Conservation (phyloP, 2,797 vertebrate species). For the Onychomys torridus region DNA sequence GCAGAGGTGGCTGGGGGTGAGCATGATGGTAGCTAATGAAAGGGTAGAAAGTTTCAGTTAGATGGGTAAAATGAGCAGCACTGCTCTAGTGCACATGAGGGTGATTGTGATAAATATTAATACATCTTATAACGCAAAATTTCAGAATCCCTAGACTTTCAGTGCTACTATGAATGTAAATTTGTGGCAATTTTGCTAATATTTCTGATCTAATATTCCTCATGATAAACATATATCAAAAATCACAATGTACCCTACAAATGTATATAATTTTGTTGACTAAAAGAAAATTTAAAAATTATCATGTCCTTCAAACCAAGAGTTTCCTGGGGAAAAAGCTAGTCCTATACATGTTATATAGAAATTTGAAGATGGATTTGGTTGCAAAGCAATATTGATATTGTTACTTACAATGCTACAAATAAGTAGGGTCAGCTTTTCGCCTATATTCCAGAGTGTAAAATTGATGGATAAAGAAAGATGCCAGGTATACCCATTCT, state of each 20-base stretch:
- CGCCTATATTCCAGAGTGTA: background rate
- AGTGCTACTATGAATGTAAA: background rate
- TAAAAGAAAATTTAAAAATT: background rate
- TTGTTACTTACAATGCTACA: background rate
- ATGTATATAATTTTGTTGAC: background rate
- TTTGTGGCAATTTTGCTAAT: background rate
- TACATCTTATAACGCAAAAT: too few relatives aligned
- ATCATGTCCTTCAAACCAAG: background rate
- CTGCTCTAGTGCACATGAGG: background rate
- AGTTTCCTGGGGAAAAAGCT: background rate
- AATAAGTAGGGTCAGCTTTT: background rate
- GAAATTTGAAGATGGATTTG: background rate
- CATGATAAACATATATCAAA: background rate
- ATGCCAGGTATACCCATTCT: slow-evolving; percentile 8
- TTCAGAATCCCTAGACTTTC: background rate
- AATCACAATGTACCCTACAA: background rate
- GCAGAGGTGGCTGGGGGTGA: background rate
- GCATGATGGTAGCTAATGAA: too few relatives aligned
- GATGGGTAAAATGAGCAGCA: background rate
- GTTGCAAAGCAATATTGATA: background rate
- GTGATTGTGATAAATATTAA: background rate
- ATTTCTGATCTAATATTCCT: background rate
- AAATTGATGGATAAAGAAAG: slow-evolving; percentile 19
- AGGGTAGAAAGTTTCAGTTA: background rate
- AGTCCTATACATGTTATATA: background rate